Evolutionary conservation across 2,797 vertebrate species (phyloP).

Genomic region (Karalla daura): DNA sequence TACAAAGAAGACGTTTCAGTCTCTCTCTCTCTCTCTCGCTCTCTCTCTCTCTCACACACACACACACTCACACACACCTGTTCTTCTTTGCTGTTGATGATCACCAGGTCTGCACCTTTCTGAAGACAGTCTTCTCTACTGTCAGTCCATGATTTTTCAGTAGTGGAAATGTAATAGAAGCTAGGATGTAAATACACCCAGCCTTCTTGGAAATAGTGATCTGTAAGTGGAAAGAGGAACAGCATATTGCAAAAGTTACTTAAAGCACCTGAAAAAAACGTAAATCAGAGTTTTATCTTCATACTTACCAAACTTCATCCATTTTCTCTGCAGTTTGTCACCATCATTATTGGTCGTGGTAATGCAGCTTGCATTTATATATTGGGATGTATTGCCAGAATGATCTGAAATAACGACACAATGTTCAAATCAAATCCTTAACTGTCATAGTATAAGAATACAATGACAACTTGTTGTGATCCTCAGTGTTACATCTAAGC

Average conservation of each 20-base stretch:
- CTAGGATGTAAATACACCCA: slow-evolving; percentile 47
- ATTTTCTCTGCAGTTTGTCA: neutral
- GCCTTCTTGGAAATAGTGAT: slow-evolving; percentile 18
- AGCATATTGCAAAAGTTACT: neutral
- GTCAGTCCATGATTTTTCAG: slow-evolving; percentile 21
- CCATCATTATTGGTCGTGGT: slow-evolving; percentile 8
- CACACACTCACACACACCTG: slow-evolving; percentile 17
- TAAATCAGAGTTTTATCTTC: neutral
- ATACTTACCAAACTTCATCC: slow-evolving; percentile 3
- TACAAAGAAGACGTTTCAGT: neutral
- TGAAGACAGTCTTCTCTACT: slow-evolving; percentile 49
- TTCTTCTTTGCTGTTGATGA: slow-evolving; percentile 55
- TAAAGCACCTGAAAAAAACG: neutral
- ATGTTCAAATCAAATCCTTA: too few species aligned
- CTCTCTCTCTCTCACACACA: neutral
- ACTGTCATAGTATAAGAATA: too few species aligned
- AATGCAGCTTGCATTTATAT: neutral
- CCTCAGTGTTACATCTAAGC: neutral
- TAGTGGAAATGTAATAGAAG: slow-evolving; percentile 54
- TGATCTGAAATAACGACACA: slow-evolving; percentile 33
- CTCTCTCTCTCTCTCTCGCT: neutral
- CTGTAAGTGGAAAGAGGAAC: slow-evolving; percentile 24
- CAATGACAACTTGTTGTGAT: neutral
- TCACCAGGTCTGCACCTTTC: slow-evolving; percentile 47
- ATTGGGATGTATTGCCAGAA: neutral